Evolutionary conservation across 1,140 invertebrate species (phyloP).

Genomic region (Drosophila cardini): DNA sequence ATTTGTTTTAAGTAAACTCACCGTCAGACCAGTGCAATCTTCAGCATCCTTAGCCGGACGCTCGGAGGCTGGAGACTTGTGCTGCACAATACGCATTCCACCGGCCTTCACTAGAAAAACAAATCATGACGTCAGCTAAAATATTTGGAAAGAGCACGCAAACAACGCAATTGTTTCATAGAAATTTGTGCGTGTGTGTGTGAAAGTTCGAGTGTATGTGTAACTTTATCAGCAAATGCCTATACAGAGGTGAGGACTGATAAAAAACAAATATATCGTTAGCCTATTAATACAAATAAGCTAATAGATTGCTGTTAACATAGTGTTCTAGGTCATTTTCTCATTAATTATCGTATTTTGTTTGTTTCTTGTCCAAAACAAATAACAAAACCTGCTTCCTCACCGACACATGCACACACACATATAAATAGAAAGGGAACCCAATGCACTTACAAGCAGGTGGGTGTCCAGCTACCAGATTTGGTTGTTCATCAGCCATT

Average conservation of each 20-base stretch:
- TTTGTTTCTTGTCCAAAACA: constrained; percentile 87
- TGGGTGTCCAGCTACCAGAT: constrained; percentile 92
- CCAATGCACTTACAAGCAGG: constrained; percentile 89
- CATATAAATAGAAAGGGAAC: not conserved
- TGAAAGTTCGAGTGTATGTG: not conserved
- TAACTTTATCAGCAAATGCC: constrained; percentile 52
- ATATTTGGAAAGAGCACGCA: constrained; percentile 30
- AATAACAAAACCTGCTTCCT: constrained; percentile 32
- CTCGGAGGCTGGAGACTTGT: constrained; percentile 89
- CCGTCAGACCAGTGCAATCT: constrained; percentile 84
- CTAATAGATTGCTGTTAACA: constrained; percentile 35
- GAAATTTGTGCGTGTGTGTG: not conserved
- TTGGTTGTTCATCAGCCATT: constrained; percentile 86
- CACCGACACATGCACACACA: constrained; percentile 12
- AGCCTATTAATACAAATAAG: constrained; percentile 31
- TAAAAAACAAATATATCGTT: constrained; percentile 48
- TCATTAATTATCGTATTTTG: constrained; percentile 86
- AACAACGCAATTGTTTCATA: constrained; percentile 34
- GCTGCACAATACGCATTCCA: constrained; percentile 95
- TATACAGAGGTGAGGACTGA: constrained; percentile 53
- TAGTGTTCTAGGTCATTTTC: constrained; percentile 1
- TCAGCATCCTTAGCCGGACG: constrained; percentile 87
- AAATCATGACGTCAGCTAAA: constrained; percentile 59
- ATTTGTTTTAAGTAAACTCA: constrained; percentile 30
- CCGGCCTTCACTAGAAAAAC: constrained; percentile 92